Conservation (phyloP, 2,113 vertebrate genomes). For the Albula goreensis region DNA sequence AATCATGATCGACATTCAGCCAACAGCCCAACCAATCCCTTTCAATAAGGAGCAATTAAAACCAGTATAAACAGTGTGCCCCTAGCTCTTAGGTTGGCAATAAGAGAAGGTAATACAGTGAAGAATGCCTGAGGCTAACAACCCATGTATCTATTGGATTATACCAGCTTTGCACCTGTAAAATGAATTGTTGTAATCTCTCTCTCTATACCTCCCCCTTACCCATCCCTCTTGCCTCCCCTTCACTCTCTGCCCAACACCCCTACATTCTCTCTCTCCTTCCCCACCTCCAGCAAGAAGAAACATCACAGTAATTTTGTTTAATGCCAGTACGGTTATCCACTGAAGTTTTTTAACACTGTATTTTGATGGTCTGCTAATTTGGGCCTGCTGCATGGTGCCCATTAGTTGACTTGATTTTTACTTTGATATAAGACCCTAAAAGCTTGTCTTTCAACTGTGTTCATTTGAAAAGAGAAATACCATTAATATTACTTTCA, state of each 20-base stretch:
- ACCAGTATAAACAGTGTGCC: too few relatives aligned
- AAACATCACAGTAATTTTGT: background rate
- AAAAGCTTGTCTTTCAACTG: constrained; percentile 49
- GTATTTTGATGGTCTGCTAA: constrained; percentile 34
- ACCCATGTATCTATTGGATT: background rate
- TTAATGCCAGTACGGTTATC: background rate
- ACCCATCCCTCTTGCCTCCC: too few relatives aligned
- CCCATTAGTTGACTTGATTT: constrained; percentile 41
- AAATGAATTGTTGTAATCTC: background rate
- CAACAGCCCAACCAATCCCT: too few relatives aligned
- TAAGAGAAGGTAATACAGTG: background rate
- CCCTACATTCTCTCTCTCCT: background rate
- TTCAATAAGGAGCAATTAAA: too few relatives aligned
- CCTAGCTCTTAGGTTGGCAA: background rate
- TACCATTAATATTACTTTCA: constrained; percentile 6
- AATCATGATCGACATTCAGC: too few relatives aligned
- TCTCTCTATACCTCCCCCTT: too few relatives aligned
- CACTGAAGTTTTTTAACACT: constrained; percentile 39
- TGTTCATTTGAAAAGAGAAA: background rate
- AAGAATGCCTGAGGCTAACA: background rate
- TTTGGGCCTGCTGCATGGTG: constrained; percentile 36
- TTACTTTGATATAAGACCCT: constrained; percentile 43
- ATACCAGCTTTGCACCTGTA: background rate
- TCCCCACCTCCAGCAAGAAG: background rate
- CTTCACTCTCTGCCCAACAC: background rate